phyloP scores from a whole-genome alignment of 2,888 invertebrate species.

The Omphaloscelis lunosa region DNA sequence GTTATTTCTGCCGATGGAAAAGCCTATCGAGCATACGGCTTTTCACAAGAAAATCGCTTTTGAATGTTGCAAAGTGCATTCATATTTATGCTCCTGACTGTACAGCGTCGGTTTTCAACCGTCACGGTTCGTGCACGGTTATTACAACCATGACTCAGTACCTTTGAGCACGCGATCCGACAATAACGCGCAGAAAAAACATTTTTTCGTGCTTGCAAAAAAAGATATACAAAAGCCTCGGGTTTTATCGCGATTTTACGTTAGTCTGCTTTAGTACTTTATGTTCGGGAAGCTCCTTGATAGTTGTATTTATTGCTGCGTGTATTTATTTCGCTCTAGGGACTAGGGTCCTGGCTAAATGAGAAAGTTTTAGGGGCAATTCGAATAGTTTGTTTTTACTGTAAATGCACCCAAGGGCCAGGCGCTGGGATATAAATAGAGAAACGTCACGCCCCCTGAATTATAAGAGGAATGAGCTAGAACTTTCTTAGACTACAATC shows the following conservation, averaged over 20 bases:
- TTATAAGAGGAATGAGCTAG: background rate
- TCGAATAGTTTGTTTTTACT: constrained; percentile 54
- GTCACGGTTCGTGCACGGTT: constrained; percentile 66
- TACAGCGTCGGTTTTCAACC: constrained; percentile 50
- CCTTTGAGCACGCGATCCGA: constrained; percentile 72
- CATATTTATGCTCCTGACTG: constrained; percentile 9
- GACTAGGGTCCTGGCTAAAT: constrained; percentile 38
- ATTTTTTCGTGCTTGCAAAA: constrained; percentile 64
- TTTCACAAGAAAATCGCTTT: background rate
- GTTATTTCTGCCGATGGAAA: background rate
- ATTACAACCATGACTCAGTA: constrained; percentile 71
- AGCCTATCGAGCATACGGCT: background rate
- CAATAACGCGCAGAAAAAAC: constrained; percentile 67
- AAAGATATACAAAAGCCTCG: constrained; percentile 47
- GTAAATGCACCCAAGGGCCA: constrained; percentile 33
- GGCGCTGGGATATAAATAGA: background rate
- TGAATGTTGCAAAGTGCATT: background rate
- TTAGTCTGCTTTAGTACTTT: constrained; percentile 42
- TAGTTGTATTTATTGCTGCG: constrained; percentile 37
- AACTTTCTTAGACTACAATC: background rate
- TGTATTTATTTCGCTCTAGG: constrained; percentile 48
- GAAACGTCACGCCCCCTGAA: background rate
- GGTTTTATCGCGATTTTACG: constrained; percentile 56
- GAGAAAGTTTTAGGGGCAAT: constrained; percentile 33
- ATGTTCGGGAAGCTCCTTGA: constrained; percentile 34